A percentile compares a stretch with the other conserved stretches of the same genome.
These are phyloP conservation scores for Agapostemon virescens DNA, from an alignment of 2,888 invertebrate species.

Conservation along the genomic window DNA sequence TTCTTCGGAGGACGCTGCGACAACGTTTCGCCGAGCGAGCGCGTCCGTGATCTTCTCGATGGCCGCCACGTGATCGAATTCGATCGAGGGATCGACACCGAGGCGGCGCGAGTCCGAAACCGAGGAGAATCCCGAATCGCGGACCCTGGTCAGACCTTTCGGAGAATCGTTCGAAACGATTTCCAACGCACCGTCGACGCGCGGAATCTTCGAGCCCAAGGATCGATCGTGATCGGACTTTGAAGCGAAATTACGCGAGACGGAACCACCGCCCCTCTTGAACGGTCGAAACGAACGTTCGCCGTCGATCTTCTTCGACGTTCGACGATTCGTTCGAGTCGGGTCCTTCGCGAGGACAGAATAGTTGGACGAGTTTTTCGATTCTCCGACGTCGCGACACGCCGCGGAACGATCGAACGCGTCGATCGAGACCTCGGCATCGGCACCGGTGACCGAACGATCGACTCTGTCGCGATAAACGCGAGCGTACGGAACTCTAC, in stretches of 20 bases:
- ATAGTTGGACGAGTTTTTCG: no score
- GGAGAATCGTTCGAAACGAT: slow-evolving; percentile 56
- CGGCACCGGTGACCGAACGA: slow-evolving; percentile 10
- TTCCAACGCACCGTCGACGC: background rate
- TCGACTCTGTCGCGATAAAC: slow-evolving; percentile 55
- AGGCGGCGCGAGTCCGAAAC: background rate
- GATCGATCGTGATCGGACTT: slow-evolving; percentile 1
- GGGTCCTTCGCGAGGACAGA: background rate
- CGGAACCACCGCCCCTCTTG: background rate
- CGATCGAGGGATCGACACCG: slow-evolving; percentile 32
- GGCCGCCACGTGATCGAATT: slow-evolving; percentile 52
- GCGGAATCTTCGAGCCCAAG: slow-evolving; percentile 21
- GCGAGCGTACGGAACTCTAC: slow-evolving; percentile 67
- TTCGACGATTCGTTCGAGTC: background rate
- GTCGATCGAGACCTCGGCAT: no score
- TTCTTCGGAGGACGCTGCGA: background rate
- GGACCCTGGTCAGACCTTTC: slow-evolving; percentile 35
- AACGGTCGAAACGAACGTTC: background rate
- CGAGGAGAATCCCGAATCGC: slow-evolving; percentile 31
- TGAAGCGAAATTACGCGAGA: background rate
- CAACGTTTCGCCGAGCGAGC: background rate
- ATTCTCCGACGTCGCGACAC: background rate
- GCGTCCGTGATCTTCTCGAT: slow-evolving; percentile 37
- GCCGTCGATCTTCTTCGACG: background rate
- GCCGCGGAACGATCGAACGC: background rate